Conservation (phyloP, 2,888 invertebrate species). For the Lasioglossum pauxillum region DNA sequence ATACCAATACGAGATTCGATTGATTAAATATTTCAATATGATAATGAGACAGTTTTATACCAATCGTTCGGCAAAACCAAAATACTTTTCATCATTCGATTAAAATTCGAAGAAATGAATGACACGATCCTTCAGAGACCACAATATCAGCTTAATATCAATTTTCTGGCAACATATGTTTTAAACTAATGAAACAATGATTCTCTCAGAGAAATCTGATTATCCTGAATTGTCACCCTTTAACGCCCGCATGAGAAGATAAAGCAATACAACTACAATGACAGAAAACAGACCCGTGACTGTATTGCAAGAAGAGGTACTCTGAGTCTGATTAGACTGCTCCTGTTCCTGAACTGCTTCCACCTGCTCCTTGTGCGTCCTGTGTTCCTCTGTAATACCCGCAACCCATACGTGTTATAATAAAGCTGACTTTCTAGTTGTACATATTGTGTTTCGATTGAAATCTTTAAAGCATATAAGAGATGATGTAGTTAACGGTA, state of each 20-base stretch:
- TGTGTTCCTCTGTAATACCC: constrained; percentile 84
- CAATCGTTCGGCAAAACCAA: background rate
- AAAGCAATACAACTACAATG: constrained; percentile 81
- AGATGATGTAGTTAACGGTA: constrained; percentile 61
- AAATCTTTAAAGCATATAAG: constrained; percentile 53
- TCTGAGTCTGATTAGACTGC: constrained; percentile 83
- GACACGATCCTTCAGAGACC: background rate
- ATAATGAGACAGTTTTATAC: background rate
- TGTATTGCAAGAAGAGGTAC: constrained; percentile 83
- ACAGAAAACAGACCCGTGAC: constrained; percentile 84
- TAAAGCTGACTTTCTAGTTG: constrained; percentile 63
- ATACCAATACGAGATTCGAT: background rate
- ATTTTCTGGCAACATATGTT: background rate
- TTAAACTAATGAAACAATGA: background rate
- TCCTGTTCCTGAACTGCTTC: constrained; percentile 81
- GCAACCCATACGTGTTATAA: constrained; percentile 80
- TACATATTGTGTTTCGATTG: constrained; percentile 56
- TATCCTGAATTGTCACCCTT: constrained; percentile 36
- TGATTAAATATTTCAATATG: background rate
- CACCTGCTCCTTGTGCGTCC: constrained; percentile 82
- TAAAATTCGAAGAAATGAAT: background rate
- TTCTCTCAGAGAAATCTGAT: background rate
- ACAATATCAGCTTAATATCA: background rate
- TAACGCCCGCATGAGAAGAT: constrained; percentile 55
- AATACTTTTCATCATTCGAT: background rate